phyloP scores from a whole-genome alignment of 2,797 vertebrate species.

The Cuculus canorus region DNA sequence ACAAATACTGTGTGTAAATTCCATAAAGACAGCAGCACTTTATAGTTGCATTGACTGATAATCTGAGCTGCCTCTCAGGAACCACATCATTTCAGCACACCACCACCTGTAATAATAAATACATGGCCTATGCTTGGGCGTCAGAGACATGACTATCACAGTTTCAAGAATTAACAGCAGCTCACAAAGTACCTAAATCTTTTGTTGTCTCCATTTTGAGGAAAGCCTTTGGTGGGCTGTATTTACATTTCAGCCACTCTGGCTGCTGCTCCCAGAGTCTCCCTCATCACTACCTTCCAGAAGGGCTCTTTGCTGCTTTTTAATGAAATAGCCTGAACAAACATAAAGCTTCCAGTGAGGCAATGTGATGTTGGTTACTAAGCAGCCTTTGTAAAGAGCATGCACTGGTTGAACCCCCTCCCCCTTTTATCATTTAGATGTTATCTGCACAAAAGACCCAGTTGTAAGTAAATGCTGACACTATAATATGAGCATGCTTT shows the following conservation, averaged over 20 bases:
- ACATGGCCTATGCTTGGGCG: neutral
- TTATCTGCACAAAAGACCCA: neutral
- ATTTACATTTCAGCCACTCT: neutral
- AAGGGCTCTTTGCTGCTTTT: neutral
- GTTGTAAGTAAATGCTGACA: neutral
- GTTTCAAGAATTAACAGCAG: neutral
- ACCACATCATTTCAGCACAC: neutral
- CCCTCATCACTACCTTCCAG: neutral
- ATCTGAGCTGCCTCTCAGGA: neutral
- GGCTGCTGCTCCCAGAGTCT: neutral
- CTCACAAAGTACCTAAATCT: neutral
- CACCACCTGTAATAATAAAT: neutral
- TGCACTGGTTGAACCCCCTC: neutral
- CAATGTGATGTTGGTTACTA: neutral
- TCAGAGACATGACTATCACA: neutral
- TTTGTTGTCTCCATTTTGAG: neutral
- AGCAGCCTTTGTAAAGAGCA: neutral
- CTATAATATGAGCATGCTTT: neutral
- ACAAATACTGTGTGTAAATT: neutral
- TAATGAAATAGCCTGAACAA: constrained; percentile 8
- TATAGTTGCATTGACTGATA: neutral
- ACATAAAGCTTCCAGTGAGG: neutral
- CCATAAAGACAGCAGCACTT: neutral
- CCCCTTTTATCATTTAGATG: neutral
- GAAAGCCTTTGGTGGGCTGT: neutral